Evolutionary conservation across 2,888 invertebrate genomes (phyloP).

Genomic region (Cantharis nigra): DNA sequence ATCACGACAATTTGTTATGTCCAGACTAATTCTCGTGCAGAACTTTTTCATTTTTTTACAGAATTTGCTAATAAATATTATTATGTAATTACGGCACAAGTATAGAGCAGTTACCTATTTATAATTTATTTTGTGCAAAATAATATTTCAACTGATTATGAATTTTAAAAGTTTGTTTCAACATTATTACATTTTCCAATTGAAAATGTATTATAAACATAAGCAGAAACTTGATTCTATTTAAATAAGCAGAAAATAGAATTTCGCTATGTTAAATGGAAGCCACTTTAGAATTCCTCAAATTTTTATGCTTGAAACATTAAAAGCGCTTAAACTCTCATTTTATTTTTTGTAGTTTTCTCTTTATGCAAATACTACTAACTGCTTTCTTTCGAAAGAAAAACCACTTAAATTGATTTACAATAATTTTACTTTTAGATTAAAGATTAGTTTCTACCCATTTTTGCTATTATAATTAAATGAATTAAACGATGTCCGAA

Average conservation of each 20-base stretch:
- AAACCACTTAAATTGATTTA: not conserved
- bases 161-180: not conserved
- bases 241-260: not conserved
- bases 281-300: not conserved
- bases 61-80: not conserved
- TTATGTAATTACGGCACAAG: not conserved
- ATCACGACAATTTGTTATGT: not conserved
- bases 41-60: not conserved
- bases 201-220: not conserved
- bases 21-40: not conserved
- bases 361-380: not conserved
- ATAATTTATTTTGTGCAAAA: no score
- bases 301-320: not conserved
- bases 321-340: not conserved
- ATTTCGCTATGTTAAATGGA: not conserved
- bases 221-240: not conserved
- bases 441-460: not conserved
- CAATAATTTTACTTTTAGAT: not conserved
- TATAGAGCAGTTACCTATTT: not conserved
- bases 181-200: not conserved
- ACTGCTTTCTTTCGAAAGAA: not conserved
- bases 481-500: not conserved
- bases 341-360: not conserved
- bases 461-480: not conserved
- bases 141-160: not conserved